phyloP scores from a whole-genome alignment of 2,113 vertebrate genomes.

The Dascyllus trimaculatus region DNA sequence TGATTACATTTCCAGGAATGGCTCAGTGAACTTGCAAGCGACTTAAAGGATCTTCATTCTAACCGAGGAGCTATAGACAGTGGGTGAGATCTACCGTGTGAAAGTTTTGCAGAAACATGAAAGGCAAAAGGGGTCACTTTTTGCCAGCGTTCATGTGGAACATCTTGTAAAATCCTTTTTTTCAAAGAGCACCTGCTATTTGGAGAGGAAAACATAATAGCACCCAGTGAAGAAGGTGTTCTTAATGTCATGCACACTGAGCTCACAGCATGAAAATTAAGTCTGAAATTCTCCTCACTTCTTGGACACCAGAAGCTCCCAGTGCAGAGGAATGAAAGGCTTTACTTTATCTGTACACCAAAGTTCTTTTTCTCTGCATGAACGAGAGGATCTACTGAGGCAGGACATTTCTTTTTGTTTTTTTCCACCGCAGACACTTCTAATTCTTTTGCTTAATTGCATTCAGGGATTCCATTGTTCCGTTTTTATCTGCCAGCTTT shows the following conservation, averaged over 20 bases:
- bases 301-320: slow-evolving; percentile 49
- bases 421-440: slow-evolving; percentile 50
- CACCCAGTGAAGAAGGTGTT: slow-evolving; percentile 21
- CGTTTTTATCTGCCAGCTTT: slow-evolving; percentile 65
- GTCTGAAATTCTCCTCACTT: slow-evolving; percentile 55
- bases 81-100: slow-evolving; percentile 16
- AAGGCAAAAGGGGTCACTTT: slow-evolving; percentile 34
- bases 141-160: slow-evolving; percentile 45
- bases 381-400: slow-evolving; percentile 70
- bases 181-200: slow-evolving; percentile 15
- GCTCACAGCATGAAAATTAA: slow-evolving; percentile 57
- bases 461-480: slow-evolving; percentile 76
- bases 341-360: slow-evolving; percentile 63
- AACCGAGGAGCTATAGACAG: neutral
- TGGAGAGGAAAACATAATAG: slow-evolving; percentile 47
- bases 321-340: slow-evolving; percentile 49
- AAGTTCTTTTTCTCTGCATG: slow-evolving; percentile 56
- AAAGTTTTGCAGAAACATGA: slow-evolving; percentile 29
- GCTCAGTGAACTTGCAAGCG: slow-evolving; percentile 15
- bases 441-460: slow-evolving; percentile 77
- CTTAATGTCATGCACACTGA: slow-evolving; percentile 56
- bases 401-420: slow-evolving; percentile 70
- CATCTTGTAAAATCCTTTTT: slow-evolving; percentile 43
- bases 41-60: slow-evolving; percentile 11
- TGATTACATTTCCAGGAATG: slow-evolving; percentile 23